Base-by-base conservation (phyloP, 1,140 invertebrate genomes). In the Brachionus rubens region DNA sequence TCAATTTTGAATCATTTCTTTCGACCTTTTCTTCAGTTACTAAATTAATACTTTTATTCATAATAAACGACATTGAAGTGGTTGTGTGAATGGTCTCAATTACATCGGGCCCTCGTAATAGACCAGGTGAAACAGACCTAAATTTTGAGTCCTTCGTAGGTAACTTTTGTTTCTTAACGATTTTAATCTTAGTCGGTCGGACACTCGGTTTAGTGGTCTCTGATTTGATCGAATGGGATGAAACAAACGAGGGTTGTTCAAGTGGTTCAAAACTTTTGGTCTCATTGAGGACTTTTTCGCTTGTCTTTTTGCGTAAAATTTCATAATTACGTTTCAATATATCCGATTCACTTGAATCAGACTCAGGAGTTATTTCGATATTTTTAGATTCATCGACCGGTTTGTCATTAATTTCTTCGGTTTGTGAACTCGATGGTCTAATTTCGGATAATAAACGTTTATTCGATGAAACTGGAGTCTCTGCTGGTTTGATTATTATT, bases 21-120 rank as follows among this genome's bases (percentile, higher is more conserved):
- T 72, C 46, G 12, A 54, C 16, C 50, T 72, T 72, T 54, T 50
- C 68, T n/a, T 54, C 30, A 26, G 68, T 72, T 19, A 72, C 30
- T 36, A 72, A 72, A 72, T 72, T 54, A 16, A 72, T 41, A 33
- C n/a, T 72, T 30, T 72, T 72, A 26, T 72, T 72, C 68, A 72
- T 72, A 0, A 72, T 54, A 30, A 72, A 72, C 12, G 68, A 72
- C 68, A 72, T 72, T n/a, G 68, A 72, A 4, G 68, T 72, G 16
- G 68, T 72, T 0, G 68, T 72, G 12, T 72, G 9, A 19, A 72
- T 40, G n/a, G 68, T 72, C 50, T 72, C 68, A n/a, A 72, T 7
- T 1, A 72, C 3, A 21, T 72, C 68, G 2, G 59, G 59, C 33
- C 68, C 46, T n/a, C 68, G 46, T 19, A 72, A 21, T 33, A 72